Percentiles rank a stretch among this genome's conserved stretches.
phyloP scores from a whole-genome alignment of 2,113 vertebrate genomes.

The Haplochromis vanheusdeni region DNA sequence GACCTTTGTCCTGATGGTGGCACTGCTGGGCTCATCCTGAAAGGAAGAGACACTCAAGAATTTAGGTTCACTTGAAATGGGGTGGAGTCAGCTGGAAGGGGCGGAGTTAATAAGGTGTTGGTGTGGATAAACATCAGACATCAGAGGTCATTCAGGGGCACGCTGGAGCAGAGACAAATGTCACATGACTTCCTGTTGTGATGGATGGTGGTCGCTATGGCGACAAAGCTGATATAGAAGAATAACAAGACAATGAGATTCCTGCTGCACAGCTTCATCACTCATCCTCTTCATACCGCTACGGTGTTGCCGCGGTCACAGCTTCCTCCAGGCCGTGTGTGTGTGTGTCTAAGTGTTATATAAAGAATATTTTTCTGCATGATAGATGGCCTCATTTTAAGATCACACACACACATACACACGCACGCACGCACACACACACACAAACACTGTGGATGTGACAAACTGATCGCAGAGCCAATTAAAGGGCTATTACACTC shows the following conservation, averaged over 20 bases:
- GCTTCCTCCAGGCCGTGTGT: background rate
- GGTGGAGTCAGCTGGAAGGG: background rate
- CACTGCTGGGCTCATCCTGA: background rate
- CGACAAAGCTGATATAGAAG: constrained; percentile 3
- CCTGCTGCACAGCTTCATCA: constrained; percentile 1
- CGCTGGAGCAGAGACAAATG: background rate
- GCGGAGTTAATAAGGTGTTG: background rate
- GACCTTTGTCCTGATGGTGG: background rate
- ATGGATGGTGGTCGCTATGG: constrained; percentile 21
- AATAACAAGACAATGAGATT: constrained; percentile 25
- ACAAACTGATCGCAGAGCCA: constrained; percentile 4
- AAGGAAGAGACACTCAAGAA: background rate
- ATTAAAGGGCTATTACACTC: constrained; percentile 34
- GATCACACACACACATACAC: background rate
- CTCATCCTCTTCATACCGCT: constrained; percentile 10
- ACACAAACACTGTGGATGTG: background rate
- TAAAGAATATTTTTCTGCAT: background rate
- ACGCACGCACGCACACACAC: background rate
- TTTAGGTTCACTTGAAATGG: background rate
- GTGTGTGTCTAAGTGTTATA: background rate
- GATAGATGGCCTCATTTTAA: constrained; percentile 37
- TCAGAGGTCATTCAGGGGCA: background rate
- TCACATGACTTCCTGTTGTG: constrained; percentile 1
- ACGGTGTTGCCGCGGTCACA: background rate
- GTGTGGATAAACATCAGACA: background rate